phyloP scores from a whole-genome alignment of 1,140 invertebrate species.

The Theocolax elegans region DNA sequence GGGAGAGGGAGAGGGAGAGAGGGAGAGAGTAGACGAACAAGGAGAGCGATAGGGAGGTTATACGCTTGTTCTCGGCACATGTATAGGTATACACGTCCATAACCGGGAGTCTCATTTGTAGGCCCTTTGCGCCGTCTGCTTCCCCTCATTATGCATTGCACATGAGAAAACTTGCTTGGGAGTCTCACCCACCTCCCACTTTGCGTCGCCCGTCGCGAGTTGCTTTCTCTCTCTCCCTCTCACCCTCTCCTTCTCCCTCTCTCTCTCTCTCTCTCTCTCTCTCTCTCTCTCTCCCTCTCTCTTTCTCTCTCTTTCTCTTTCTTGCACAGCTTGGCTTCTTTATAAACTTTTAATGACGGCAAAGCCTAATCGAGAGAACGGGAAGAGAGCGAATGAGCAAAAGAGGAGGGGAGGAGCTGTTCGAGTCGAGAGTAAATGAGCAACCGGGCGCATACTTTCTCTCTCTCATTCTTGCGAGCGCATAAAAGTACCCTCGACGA shows the following conservation, averaged over 20 bases:
- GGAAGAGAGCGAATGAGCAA: conserved; percentile 24
- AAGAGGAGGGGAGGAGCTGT: neutral
- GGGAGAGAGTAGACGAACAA: neutral
- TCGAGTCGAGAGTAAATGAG: conserved; percentile 37
- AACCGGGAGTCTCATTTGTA: conserved; percentile 64
- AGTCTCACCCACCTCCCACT: conserved; percentile 45
- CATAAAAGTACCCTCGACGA: conserved; percentile 49
- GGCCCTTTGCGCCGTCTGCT: conserved; percentile 64
- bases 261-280: too few species aligned
- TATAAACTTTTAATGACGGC: conserved; percentile 70
- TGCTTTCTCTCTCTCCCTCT: conserved; percentile 46
- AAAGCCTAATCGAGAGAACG: conserved; percentile 66
- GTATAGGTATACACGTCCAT: conserved; percentile 42
- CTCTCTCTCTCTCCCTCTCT: conserved; percentile 20
- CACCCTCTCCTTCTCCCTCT: conserved; percentile 31
- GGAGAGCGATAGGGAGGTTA: conserved; percentile 7
- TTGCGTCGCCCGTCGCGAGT: conserved; percentile 15
- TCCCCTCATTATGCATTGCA: conserved; percentile 68
- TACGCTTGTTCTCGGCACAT: conserved; percentile 35
- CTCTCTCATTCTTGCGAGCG: conserved; percentile 1
- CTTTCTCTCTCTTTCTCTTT: conserved; percentile 48
- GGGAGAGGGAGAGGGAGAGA: neutral
- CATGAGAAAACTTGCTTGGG: conserved; percentile 67
- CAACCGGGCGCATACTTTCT: neutral
- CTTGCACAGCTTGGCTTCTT: conserved; percentile 62